These are phyloP conservation scores for Indicator indicator DNA, from an alignment of 2,113 vertebrate genomes.

Conservation along the genomic window DNA sequence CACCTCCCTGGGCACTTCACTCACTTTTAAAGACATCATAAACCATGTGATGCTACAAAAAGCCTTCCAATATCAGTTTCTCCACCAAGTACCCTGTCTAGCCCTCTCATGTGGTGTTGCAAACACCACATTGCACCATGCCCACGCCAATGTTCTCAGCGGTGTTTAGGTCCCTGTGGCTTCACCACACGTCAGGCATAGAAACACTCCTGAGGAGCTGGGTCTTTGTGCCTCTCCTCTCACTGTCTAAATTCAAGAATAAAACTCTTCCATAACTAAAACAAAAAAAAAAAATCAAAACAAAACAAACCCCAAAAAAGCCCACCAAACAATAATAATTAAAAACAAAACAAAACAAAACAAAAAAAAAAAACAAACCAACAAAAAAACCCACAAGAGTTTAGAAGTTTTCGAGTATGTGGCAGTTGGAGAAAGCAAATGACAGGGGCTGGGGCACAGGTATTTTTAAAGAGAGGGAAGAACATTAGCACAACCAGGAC, in stretches of 20 bases:
- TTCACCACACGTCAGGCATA: not conserved
- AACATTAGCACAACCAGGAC: not conserved
- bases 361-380: no score
- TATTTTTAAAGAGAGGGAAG: not conserved
- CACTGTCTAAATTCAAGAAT: not conserved
- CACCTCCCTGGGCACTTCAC: not conserved
- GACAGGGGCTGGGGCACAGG: not conserved
- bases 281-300: no score
- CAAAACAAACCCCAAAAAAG: no score
- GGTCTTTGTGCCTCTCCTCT: not conserved
- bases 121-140: rapidly evolving
- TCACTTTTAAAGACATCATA: not conserved
- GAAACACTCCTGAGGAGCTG: not conserved
- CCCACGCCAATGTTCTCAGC: not conserved
- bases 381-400: not conserved
- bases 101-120: not conserved
- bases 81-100: not conserved
- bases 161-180: not conserved
- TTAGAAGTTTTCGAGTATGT: not conserved
- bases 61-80: not conserved
- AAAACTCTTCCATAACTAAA: not conserved
- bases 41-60: not conserved
- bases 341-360: no score
- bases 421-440: not conserved
- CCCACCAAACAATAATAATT: no score